Evolutionary conservation across 2,888 invertebrate genomes (phyloP).

Genomic region (Conistra vaccinii): DNA sequence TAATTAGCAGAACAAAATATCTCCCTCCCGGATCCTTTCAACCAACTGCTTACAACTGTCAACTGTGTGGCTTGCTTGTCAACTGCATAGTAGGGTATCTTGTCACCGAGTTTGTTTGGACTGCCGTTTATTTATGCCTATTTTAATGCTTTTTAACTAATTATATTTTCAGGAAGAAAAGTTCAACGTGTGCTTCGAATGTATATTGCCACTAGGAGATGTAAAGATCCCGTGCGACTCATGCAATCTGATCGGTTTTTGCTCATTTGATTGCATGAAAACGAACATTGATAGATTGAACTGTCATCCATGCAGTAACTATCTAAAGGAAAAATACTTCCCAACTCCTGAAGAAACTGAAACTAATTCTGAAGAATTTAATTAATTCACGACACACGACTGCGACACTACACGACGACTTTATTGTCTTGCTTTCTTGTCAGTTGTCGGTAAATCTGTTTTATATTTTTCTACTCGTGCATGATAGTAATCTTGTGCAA

Average conservation of each 20-base stretch:
- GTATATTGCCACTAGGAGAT: constrained; percentile 76
- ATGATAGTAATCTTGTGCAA: background rate
- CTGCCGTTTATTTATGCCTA: background rate
- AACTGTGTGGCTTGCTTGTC: too few relatives aligned
- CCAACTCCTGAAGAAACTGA: constrained; percentile 47
- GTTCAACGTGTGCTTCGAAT: constrained; percentile 85
- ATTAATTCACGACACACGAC: background rate
- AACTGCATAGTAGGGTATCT: too few relatives aligned
- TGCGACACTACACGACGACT: too few relatives aligned
- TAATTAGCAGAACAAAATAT: background rate
- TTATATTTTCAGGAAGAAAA: constrained; percentile 74
- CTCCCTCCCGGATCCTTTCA: too few relatives aligned
- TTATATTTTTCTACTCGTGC: background rate
- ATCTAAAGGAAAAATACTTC: constrained; percentile 76
- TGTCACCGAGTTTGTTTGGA: background rate
- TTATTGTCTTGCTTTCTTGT: background rate
- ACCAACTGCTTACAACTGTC: too few relatives aligned
- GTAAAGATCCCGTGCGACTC: constrained; percentile 73
- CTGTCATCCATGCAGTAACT: constrained; percentile 82
- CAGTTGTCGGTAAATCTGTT: background rate
- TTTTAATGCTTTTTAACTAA: too few relatives aligned
- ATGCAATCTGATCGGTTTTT: constrained; percentile 81
- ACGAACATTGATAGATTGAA: constrained; percentile 72
- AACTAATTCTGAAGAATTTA: background rate
- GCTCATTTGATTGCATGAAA: constrained; percentile 79